These are phyloP conservation scores for Cyprinus carpio DNA, from an alignment of 2,113 vertebrate genomes.

Conservation along the genomic window DNA sequence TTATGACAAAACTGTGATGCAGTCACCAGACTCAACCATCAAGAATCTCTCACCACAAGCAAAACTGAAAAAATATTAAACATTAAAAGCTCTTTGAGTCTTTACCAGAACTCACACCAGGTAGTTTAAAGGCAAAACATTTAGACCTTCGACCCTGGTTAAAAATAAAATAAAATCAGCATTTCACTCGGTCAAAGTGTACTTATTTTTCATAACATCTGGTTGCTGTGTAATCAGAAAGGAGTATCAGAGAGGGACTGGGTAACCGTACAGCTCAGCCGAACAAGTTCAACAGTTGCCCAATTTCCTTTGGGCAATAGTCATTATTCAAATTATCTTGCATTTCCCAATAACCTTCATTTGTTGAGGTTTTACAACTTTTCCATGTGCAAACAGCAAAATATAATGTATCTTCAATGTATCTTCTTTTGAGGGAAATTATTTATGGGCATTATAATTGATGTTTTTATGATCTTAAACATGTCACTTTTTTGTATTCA, in stretches of 20 bases:
- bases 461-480: neutral
- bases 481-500: neutral
- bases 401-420: neutral
- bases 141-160: neutral
- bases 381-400: neutral
- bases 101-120: neutral
- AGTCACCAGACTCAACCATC: neutral
- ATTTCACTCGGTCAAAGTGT: neutral
- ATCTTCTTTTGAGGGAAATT: neutral
- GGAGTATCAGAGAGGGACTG: neutral
- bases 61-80: neutral
- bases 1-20: neutral
- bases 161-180: neutral
- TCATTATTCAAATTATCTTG: slow-evolving; percentile 4
- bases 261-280: neutral
- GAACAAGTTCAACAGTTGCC: slow-evolving; percentile 22
- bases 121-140: neutral
- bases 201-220: neutral
- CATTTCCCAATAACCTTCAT: neutral
- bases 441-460: neutral
- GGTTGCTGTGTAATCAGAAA: slow-evolving; percentile 5
- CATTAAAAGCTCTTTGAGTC: neutral
- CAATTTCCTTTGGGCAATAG: slow-evolving; percentile 23
- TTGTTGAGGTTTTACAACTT: neutral
- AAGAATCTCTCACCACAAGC: neutral